These are phyloP conservation scores for Monopis laevigella DNA, from an alignment of 2,888 invertebrate species.

Conservation along the genomic window DNA sequence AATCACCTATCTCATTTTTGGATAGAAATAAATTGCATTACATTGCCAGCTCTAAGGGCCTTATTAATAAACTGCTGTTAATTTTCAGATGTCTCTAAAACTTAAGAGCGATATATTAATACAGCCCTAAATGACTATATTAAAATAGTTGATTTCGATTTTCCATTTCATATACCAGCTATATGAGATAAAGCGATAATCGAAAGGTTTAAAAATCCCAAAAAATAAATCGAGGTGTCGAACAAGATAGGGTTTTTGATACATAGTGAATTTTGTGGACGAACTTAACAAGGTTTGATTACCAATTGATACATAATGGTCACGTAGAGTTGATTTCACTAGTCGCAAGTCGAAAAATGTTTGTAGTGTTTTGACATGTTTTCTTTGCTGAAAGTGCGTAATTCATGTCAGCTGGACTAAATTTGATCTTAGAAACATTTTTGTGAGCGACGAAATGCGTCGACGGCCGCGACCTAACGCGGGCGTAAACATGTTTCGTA, in stretches of 20 bases:
- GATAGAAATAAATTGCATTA: too few species aligned
- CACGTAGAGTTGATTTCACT: slow-evolving; percentile 69
- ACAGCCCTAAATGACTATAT: slow-evolving; percentile 7
- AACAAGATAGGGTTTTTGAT: slow-evolving; percentile 46
- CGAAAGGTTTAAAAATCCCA: slow-evolving; percentile 8
- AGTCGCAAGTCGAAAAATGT: slow-evolving; percentile 64
- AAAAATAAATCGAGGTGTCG: slow-evolving; percentile 39
- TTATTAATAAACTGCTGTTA: too few species aligned
- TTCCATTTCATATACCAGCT: slow-evolving; percentile 51
- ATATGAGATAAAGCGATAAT: slow-evolving; percentile 38
- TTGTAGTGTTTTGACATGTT: slow-evolving; percentile 70
- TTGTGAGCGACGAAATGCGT: slow-evolving; percentile 47
- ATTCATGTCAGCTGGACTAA: slow-evolving; percentile 69
- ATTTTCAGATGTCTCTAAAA: too few species aligned
- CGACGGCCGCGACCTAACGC: slow-evolving; percentile 30
- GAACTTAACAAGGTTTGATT: slow-evolving; percentile 53
- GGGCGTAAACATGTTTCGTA: slow-evolving; percentile 50
- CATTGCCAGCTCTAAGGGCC: too few species aligned
- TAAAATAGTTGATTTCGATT: too few species aligned
- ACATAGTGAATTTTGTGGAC: slow-evolving; percentile 56
- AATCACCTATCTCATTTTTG: too few species aligned
- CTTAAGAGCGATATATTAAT: slow-evolving; percentile 23
- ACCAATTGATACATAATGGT: slow-evolving; percentile 60
- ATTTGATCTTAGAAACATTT: slow-evolving; percentile 45
- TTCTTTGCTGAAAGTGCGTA: slow-evolving; percentile 70